Base-by-base conservation (phyloP, 2,888 invertebrate species). In the Zonitis immaculata region DNA sequence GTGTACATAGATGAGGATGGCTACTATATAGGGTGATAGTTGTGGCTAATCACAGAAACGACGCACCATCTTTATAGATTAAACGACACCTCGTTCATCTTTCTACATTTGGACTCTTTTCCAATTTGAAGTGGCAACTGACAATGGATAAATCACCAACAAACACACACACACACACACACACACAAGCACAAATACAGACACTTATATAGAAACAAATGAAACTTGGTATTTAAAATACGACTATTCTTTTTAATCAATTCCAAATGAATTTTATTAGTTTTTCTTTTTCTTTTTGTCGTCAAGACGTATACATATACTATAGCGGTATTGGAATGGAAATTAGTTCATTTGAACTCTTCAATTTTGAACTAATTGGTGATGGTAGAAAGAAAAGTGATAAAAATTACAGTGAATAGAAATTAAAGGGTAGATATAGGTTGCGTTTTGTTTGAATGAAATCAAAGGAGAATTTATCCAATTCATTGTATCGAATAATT, bases 1-100 rank as follows among this genome's bases (percentile, higher is more conserved):
- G n/a, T n/a, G n/a, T n/a, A n/a, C n/a, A n/a, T n/a, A n/a, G n/a
- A n/a, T n/a, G n/a, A n/a, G n/a, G n/a, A n/a, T n/a, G n/a, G n/a
- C n/a, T n/a, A n/a, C n/a, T 5, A 11, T 12, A 30, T 30, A 30
- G 30, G 7, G 8, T 2, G 14, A 68, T 69, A 68, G 67, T 65
- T 39, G 64, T 60, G 64, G 67, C 69, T 70, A 70, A 71, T 70
- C 69, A 69, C 64, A 58, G 35, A 18, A 58, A 59, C 57, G 58
- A 61, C 54, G 55, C 47, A 49, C 49, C 5, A 42, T 50, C 50
- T 59, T 56, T 58, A 52, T 55, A 58, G 63, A 65, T 63, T 65
- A 62, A 58, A 54, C 61, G 62, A 59, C 62, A 62, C 62, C 60
- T 57, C 58, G 52, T 59, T 57, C 57, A 50, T 56, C 50, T 54